Percentiles rank a stretch among this genome's conserved stretches.
Conservation (phyloP, 2,888 invertebrate species). For the Melipona beecheii region DNA sequence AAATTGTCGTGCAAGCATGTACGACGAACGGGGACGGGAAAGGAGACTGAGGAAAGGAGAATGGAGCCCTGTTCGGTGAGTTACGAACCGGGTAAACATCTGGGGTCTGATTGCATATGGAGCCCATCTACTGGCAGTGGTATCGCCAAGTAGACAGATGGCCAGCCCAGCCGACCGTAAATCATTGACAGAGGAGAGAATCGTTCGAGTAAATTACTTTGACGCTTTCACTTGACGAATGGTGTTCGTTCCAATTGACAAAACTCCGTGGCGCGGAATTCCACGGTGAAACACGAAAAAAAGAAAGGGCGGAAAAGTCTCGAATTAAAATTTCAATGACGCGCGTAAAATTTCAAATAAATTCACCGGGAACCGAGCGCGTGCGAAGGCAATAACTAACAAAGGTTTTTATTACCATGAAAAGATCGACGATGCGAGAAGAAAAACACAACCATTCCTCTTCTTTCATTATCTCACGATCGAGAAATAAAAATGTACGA, state of each 20-base stretch:
- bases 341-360: not conserved
- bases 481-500: not conserved
- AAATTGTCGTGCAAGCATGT: not conserved
- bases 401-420: not conserved
- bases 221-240: conserved; percentile 12
- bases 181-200: conserved; percentile 10
- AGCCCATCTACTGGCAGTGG: conserved; percentile 45
- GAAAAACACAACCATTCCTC: not conserved
- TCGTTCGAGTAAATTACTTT: conserved; percentile 21
- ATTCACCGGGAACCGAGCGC: not conserved
- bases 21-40: not conserved
- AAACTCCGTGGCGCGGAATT: not conserved
- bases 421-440: not conserved
- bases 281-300: not conserved
- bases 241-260: not conserved
- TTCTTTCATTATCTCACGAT: not conserved
- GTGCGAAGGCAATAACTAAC: not conserved
- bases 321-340: not conserved
- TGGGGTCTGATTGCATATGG: conserved; percentile 33
- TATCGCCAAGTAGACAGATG: not conserved
- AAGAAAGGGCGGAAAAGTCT: no score
- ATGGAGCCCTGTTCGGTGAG: not conserved
- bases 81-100: not conserved
- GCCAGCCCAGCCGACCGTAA: conserved; percentile 24
- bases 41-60: not conserved